phyloP scores from a whole-genome alignment of 1,140 invertebrate species.

The Wiebesia pumilae region DNA sequence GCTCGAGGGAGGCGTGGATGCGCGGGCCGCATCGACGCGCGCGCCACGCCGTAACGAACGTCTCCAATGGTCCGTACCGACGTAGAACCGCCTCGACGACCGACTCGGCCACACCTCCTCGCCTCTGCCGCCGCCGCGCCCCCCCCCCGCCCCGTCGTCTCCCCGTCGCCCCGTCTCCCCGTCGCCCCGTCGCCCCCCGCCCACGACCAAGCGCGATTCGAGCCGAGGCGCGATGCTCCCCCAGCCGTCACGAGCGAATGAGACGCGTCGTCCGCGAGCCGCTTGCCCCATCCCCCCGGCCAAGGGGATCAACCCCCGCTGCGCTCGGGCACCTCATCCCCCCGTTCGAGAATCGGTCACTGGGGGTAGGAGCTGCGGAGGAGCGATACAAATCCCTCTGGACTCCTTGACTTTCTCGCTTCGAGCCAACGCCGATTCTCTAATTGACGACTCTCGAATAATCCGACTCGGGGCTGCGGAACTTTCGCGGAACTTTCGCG shows the following conservation, averaged over 20 bases:
- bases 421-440: too few relatives aligned
- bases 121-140: slow-evolving; percentile 54
- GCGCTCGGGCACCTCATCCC: neutral
- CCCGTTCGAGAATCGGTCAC: slow-evolving; percentile 14
- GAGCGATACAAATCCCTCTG: too few relatives aligned
- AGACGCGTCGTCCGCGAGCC: slow-evolving; percentile 31
- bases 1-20: slow-evolving; percentile 59
- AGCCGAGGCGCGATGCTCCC: slow-evolving; percentile 28
- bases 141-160: slow-evolving; percentile 56
- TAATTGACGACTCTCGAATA: too few relatives aligned
- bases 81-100: slow-evolving; percentile 67
- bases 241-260: slow-evolving; percentile 48
- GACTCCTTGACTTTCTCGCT: too few relatives aligned
- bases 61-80: slow-evolving; percentile 70
- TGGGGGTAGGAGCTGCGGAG: slow-evolving; percentile 37
- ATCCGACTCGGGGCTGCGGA: too few relatives aligned
- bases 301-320: neutral
- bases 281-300: neutral
- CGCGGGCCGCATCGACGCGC: neutral
- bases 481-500: too few relatives aligned
- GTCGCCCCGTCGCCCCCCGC: slow-evolving; percentile 58
- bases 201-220: neutral
- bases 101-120: slow-evolving; percentile 62
- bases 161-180: too few relatives aligned
- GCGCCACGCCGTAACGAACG: slow-evolving; percentile 64